phyloP scores from a whole-genome alignment of 2,888 invertebrate genomes.

The Pandemis corylana region DNA sequence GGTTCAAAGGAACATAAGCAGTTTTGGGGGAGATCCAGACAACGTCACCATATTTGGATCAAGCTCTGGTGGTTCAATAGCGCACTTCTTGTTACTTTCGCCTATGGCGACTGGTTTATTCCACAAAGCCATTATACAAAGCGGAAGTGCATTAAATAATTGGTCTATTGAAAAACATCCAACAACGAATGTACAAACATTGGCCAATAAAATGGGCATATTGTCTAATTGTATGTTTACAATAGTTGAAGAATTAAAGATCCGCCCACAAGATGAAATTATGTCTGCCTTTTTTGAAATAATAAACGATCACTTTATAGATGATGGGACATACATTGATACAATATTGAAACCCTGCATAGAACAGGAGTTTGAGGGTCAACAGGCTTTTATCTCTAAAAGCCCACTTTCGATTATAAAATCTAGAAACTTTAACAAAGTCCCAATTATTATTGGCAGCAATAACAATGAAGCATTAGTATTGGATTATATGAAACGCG shows the following conservation, averaged over 20 bases:
- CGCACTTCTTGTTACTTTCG: conserved; percentile 78
- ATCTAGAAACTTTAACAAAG: conserved; percentile 74
- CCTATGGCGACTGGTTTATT: conserved; percentile 78
- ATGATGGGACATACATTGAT: conserved; percentile 59
- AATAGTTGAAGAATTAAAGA: conserved; percentile 67
- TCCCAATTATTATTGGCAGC: conserved; percentile 76
- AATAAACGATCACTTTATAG: conserved; percentile 37
- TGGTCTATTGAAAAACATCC: conserved; percentile 74
- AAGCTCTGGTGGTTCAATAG: conserved; percentile 75
- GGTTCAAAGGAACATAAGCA: conserved; percentile 72
- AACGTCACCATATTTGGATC: conserved; percentile 81
- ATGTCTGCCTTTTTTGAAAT: conserved; percentile 58
- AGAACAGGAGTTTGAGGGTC: conserved; percentile 76
- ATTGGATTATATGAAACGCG: conserved; percentile 58
- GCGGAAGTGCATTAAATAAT: conserved; percentile 73
- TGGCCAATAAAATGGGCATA: conserved; percentile 67
- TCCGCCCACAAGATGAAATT: conserved; percentile 58
- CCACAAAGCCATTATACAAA: conserved; percentile 78
- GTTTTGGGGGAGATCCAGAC: conserved; percentile 76
- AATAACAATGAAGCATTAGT: conserved; percentile 70
- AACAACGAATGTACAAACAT: conserved; percentile 56
- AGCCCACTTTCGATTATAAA: conserved; percentile 70
- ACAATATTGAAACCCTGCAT: conserved; percentile 73
- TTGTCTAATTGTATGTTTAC: conserved; percentile 59
- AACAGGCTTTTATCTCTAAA: conserved; percentile 72